These are phyloP conservation scores for Pachyuromys duprasi DNA, from an alignment of 2,797 vertebrate species.

Conservation along the genomic window DNA sequence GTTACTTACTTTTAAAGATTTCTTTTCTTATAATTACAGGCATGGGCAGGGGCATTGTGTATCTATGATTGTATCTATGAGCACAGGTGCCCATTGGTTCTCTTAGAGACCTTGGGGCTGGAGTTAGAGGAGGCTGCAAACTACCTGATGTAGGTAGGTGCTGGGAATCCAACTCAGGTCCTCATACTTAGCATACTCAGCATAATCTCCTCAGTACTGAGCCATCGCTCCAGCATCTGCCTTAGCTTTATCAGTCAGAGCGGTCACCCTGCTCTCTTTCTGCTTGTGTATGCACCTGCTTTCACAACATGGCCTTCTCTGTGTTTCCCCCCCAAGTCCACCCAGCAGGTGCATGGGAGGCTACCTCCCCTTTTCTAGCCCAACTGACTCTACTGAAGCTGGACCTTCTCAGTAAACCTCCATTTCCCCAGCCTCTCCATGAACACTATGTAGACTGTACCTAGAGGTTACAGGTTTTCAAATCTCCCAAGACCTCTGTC, in stretches of 20 bases:
- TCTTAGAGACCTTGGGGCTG: not conserved
- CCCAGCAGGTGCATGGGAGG: not conserved
- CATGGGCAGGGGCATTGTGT: not conserved
- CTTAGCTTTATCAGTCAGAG: not conserved
- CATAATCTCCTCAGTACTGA: not conserved
- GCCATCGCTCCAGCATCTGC: not conserved
- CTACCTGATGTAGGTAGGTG: too few relatives aligned
- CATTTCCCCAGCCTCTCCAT: not conserved
- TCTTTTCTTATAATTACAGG: not conserved
- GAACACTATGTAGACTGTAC: not conserved
- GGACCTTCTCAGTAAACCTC: not conserved
- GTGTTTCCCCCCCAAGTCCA: not conserved
- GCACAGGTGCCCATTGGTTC: not conserved
- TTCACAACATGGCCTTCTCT: not conserved
- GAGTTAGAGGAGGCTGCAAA: not conserved
- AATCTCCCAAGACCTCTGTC: not conserved
- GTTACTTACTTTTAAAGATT: not conserved
- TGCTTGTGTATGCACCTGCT: accelerated
- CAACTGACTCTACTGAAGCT: not conserved
- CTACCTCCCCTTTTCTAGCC: not conserved
- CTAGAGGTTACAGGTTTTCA: not conserved
- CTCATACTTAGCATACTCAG: not conserved
- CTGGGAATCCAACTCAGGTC: not conserved
- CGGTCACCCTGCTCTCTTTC: not conserved
- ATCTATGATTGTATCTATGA: too few relatives aligned